These are phyloP conservation scores for Leptodactylus fallax DNA, from an alignment of 2,797 vertebrate species.

Conservation along the genomic window DNA sequence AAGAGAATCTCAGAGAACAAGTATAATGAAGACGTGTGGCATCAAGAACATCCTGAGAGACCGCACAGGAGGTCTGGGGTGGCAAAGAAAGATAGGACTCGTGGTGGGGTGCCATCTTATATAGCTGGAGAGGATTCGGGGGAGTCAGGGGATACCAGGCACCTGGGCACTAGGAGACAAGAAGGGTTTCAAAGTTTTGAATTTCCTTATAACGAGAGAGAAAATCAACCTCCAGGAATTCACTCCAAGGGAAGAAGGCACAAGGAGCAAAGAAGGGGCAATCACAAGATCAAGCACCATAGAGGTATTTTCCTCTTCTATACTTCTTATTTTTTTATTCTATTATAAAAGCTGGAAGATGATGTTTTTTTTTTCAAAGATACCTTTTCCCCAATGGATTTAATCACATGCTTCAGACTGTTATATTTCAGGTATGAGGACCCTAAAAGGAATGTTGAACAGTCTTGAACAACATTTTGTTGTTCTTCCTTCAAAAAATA, in stretches of 20 bases:
- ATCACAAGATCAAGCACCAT: slow-evolving; percentile 79
- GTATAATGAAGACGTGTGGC: slow-evolving; percentile 75
- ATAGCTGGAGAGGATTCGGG: slow-evolving; percentile 68
- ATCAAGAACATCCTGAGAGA: slow-evolving; percentile 68
- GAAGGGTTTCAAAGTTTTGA: slow-evolving; percentile 71
- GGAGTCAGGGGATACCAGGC: slow-evolving; percentile 69
- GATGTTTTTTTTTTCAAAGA: background rate
- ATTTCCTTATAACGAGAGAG: slow-evolving; percentile 71
- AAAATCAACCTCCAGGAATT: slow-evolving; percentile 79
- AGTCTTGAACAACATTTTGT: background rate
- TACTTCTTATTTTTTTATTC: background rate
- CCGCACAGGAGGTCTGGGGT: slow-evolving; percentile 73
- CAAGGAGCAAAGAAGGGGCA: slow-evolving; percentile 80
- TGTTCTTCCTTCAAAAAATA: too few species aligned
- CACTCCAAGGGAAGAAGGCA: slow-evolving; percentile 80
- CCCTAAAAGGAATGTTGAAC: background rate
- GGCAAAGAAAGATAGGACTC: slow-evolving; percentile 71
- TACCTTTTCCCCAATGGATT: background rate
- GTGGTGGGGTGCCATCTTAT: slow-evolving; percentile 68
- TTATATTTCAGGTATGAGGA: background rate
- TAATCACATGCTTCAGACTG: too few species aligned
- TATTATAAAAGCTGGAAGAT: background rate
- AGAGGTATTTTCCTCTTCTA: slow-evolving; percentile 77
- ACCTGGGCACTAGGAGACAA: slow-evolving; percentile 73
- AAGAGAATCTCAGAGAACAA: slow-evolving; percentile 69